Conservation (phyloP, 2,888 invertebrate genomes). For the Seira sanloemensis region DNA sequence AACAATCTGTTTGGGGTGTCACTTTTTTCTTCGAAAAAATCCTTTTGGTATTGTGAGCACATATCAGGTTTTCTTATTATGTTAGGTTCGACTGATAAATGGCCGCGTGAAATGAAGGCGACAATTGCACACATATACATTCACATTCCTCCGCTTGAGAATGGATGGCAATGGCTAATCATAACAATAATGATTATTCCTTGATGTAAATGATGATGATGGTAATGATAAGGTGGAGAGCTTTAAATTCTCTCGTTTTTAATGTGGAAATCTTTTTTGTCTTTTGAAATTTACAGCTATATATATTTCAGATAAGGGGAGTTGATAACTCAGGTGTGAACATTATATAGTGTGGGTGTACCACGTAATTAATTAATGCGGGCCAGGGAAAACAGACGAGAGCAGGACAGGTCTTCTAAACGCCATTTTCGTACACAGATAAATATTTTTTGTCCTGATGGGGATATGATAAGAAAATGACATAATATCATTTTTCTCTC, state of each 20-base stretch:
- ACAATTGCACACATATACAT: too few species aligned
- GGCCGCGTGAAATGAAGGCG: too few species aligned
- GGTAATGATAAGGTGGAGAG: not conserved
- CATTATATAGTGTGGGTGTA: not conserved
- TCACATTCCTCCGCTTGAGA: too few species aligned
- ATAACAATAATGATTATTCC: too few species aligned
- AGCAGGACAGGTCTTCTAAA: too few species aligned
- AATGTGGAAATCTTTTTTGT: not conserved
- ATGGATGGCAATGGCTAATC: too few species aligned
- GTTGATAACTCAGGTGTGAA: slow-evolving; percentile 9
- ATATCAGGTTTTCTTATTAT: not conserved
- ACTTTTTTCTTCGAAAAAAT: too few species aligned
- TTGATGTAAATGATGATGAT: not conserved
- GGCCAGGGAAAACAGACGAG: too few species aligned
- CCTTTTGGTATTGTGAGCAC: not conserved
- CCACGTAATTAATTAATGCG: not conserved
- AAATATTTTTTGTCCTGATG: not conserved
- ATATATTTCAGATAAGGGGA: too few species aligned
- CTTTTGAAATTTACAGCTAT: not conserved
- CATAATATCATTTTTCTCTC: slow-evolving; percentile 10
- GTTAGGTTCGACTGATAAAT: not conserved
- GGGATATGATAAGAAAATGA: slow-evolving; percentile 13
- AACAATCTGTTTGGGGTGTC: not conserved
- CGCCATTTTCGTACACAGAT: not conserved
- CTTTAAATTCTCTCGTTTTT: too few species aligned